A percentile compares a stretch with the other conserved stretches of the same genome.
Conservation (phyloP, 2,113 vertebrate species). For the Coreoperca whiteheadi region DNA sequence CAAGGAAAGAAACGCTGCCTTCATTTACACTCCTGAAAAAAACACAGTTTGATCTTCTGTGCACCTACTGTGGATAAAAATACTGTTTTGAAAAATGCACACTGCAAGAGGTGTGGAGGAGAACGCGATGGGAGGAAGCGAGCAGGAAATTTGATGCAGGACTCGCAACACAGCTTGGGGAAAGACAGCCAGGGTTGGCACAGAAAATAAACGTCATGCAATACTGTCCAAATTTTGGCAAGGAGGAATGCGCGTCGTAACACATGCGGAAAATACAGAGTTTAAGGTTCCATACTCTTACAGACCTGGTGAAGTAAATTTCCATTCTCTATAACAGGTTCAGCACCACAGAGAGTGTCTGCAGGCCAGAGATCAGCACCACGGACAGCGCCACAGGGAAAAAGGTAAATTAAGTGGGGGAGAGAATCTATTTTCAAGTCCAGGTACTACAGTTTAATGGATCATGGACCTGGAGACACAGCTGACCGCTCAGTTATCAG, state of each 20-base stretch:
- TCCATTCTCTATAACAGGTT: neutral
- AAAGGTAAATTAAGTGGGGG: conserved; percentile 5
- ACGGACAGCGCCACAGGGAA: conserved; percentile 22
- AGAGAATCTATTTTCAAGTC: conserved; percentile 27
- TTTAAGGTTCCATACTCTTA: neutral
- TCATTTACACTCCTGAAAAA: neutral
- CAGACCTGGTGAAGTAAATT: neutral
- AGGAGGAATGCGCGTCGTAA: neutral
- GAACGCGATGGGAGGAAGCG: neutral
- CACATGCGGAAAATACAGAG: neutral
- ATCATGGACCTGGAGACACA: conserved; percentile 23
- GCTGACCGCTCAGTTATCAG: conserved; percentile 30
- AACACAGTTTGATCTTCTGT: neutral
- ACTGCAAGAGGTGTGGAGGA: neutral
- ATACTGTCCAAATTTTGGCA: neutral
- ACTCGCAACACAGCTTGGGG: neutral
- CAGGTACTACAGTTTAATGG: conserved; percentile 13
- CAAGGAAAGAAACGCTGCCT: neutral
- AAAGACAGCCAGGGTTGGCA: neutral
- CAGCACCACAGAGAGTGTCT: neutral
- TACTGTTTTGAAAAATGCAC: neutral
- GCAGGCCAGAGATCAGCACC: conserved; percentile 30
- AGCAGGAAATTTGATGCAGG: neutral
- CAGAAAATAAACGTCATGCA: neutral
- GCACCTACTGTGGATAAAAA: neutral